Evolutionary conservation across 30 jellyfish, hydroid and myxozoan species (phyloP), one percentile per base, ranked within the genome.

Genomic region (Rhopilema esculentum): DNA sequence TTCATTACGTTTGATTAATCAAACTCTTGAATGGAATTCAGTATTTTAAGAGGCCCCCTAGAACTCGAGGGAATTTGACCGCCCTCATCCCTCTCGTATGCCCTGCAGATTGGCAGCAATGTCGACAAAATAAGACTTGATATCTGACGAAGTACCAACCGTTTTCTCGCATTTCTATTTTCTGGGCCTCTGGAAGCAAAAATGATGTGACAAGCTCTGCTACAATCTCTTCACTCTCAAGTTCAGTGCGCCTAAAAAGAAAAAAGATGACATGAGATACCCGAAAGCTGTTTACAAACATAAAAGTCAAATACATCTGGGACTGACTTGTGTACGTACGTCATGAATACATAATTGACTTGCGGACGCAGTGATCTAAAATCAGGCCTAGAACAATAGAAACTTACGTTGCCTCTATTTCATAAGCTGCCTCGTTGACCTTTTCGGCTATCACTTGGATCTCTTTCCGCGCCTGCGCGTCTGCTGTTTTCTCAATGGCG

Each of bases 191-290:
- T 8, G 99, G 99, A 25, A 94, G 91, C 63, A 94, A 87, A 62
- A 94, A 94, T 22, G 99, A 94, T 66, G 99, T 89, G 80, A 94
- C 95, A n/a, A 94, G 83, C 75, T 94, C 99, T 15, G 99, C 99
- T 6, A 94, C 97, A 25, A 94, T 89, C 51, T 94, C 99, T 85
- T 94, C 99, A 48, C 99, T 90, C 76, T 94, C 97, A 20, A 89
- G 88, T 32, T 89, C 94, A 6, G 97, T 89, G 26, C 95, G 91
- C 64, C 99, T 94, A 40, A 24, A 73, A 73, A 8, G 16, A 1
- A 63, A 40, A 40, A 40, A 40, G 12, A 40, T 6, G 57, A 40
- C 57, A 40, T 40, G 57, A 2, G 57, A 40, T 6, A 12, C 12
- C 9, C 12, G 57, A 40, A 40, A 2, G 57, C 12, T 40, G 6